Base-by-base conservation (phyloP, 2,888 invertebrate genomes). In the Litoditis marina region DNA sequence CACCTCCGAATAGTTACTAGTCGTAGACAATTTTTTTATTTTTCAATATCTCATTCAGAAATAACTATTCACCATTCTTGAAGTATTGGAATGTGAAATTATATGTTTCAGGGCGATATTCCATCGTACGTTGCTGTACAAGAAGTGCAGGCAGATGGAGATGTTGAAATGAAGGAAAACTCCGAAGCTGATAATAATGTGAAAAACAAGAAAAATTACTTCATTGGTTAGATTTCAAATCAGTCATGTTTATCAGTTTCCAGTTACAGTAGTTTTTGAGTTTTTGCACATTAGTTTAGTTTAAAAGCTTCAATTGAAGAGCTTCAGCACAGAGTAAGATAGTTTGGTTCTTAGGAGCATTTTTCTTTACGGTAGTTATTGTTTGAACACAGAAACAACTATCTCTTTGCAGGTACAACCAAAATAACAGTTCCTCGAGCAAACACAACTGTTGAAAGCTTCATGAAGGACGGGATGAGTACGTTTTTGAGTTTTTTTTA, bases 391-490 rank as follows among this genome's bases (percentile, higher is more conserved):
- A n/a, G n/a, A n/a, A n/a, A n/a, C n/a, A n/a, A n/a, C n/a, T n/a
- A n/a, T n/a, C n/a, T n/a, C n/a, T 50, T 90, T 84, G 91, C 98
- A 34, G 98, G 96, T 78, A 94, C 94, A 6, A 92, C 91, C 2
- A 91, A 90, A 82, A 87, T 98, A 6, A 92, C 92, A 83, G 91
- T 93, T 0, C 92, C 96, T 0, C 87, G 94, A 0, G 89, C 90
- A 13, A 87, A 87, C 69, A 88, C 92, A 90, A 95, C 96, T 84
- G 88, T 92, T 36, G 88, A 88, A 59, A 91, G 90, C 4, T 96
- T 92, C 83, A 91, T 98, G 89, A 95, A 95, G 84, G 96, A 96
- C 77, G 94, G 96, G 51, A 94, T 95, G 90, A 90, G 86, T 86
- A 71, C 73, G 84, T 64, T 47, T 42, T 28, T 47, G 47, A 13